Base-by-base conservation (phyloP, 2,113 vertebrate genomes). In the Montifringilla adamsi region DNA sequence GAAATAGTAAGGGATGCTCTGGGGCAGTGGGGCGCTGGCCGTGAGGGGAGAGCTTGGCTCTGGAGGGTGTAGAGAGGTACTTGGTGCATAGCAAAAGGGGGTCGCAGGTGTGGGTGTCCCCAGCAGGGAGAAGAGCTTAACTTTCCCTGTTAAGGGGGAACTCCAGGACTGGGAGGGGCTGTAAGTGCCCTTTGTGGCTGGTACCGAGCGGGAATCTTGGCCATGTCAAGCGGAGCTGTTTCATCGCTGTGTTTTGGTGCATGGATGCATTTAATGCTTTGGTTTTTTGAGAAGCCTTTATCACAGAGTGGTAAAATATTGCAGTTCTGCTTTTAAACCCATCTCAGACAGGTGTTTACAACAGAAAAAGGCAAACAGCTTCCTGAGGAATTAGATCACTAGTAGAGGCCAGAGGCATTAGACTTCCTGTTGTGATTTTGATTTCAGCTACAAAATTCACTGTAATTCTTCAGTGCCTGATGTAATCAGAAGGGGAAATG, bases 1-100 rank as follows among this genome's bases (percentile, higher is more conserved):
- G 95, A 99, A 99, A 98, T 99, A 99, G 99, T 99, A 98, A 98
- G 98, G 95, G 50, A 7, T 35, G 4, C 68, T 55, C 16, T 44
- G 31, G 64, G 56, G 28, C 30, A 1, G 33, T 6, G 60, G n/a
- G 62, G 22, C 11, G 23, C 30, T 8, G 76, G 44, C 12, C 4
- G 0, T 15, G 53, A 3, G 18, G 37, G 26, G 18, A 10, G 11
- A 9, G 17, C 7, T 10, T 20, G 17, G 44, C 15, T 58, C 27
- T 13, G 16, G 13, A 10, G 33, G 7, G 2, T 5, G 9, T 7
- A 41, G 10, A 41, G 64, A 19, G 12, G 50, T 10, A 7, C 21
- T 1, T 41, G 24, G 28, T 39, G 44, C 4, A 0, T 1, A 15
- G 55, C 13, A 9, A 23, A 39, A 26, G 15, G 7, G 17, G 9